A percentile compares a stretch with the other conserved stretches of the same genome.
Conservation (phyloP, 2,888 invertebrate genomes). For the Caenorhabditis angaria region DNA sequence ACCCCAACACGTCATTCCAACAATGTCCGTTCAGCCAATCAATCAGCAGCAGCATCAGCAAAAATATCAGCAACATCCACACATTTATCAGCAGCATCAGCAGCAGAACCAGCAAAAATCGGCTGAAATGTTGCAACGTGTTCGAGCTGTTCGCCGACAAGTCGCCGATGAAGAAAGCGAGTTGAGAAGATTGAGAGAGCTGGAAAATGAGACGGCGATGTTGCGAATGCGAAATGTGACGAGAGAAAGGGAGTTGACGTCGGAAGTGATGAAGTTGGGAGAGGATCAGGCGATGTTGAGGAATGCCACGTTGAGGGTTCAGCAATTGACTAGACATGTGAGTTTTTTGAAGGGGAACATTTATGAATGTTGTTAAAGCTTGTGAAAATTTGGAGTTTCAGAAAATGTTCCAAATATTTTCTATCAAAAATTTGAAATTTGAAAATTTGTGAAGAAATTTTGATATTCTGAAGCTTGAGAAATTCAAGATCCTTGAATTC, state of each 20-base stretch:
- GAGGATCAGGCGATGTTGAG: constrained; percentile 72
- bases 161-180: constrained; percentile 66
- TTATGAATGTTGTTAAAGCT: background rate
- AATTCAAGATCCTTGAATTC: too few relatives aligned
- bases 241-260: constrained; percentile 40
- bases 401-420: background rate
- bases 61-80: background rate
- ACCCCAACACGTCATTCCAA: constrained; percentile 37
- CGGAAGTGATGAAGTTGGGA: constrained; percentile 37
- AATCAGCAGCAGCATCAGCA: background rate
- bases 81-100: background rate
- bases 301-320: constrained; percentile 95
- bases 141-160: constrained; percentile 51
- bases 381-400: background rate
- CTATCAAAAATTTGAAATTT: background rate
- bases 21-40: constrained; percentile 54
- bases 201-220: constrained; percentile 50
- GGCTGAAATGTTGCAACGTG: constrained; percentile 31
- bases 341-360: constrained; percentile 2
- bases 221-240: constrained; percentile 41
- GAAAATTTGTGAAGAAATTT: too few relatives aligned
- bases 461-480: too few relatives aligned
- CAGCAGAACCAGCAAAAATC: constrained; percentile 20
- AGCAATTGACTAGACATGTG: constrained; percentile 81
- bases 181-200: constrained; percentile 46